Evolutionary conservation across 2,888 invertebrate species (phyloP), one percentile per base, ranked within the genome.

Genomic region (Hydraecia micacea): DNA sequence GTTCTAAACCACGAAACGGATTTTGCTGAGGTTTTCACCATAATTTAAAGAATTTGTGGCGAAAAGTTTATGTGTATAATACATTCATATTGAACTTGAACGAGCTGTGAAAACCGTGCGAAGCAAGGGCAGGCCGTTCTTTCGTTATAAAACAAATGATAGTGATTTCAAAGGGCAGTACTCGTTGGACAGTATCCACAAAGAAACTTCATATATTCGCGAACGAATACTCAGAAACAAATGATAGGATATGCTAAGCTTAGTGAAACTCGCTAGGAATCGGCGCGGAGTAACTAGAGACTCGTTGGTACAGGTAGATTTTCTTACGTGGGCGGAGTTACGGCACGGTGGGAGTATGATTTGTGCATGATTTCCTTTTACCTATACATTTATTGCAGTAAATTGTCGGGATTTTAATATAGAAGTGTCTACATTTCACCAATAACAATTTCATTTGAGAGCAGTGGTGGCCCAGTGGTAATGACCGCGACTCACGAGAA

Each of bases 281-380:
- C 55, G 36, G 60, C 46, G 46, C 52, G 15, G 21, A 58, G 77
- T 60, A 52, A 75, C 83, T 60, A 28, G 25, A 60, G 11, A 25
- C 58, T 25, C 28, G 58, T 36, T 39, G 36, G 25, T 70, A 52
- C 36, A 67, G 46, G 46, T 32, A 71, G 79, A 62, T 84, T 81
- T 81, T 79, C 81, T 69, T 73, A 78, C 74, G 83, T 66, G 55
- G 84, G 81, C 83, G 80, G 80, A 80, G 88, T 73, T 67, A 79
- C 81, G 25, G 67, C 21, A 58, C 21, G 36, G 73, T 69, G 75
- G 77, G 75, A 84, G 86, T 66, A 25, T 70, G 82, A 82, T 85
- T 85, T 85, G 75, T 81, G 39, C 42, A 49, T 18, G 28, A 62
- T 84, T 81, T 83, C 70, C 84, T 62, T 55, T 49, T 78, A 69